phyloP scores from a whole-genome alignment of 2,888 invertebrate species.

The Phrixothrix hirtus region DNA sequence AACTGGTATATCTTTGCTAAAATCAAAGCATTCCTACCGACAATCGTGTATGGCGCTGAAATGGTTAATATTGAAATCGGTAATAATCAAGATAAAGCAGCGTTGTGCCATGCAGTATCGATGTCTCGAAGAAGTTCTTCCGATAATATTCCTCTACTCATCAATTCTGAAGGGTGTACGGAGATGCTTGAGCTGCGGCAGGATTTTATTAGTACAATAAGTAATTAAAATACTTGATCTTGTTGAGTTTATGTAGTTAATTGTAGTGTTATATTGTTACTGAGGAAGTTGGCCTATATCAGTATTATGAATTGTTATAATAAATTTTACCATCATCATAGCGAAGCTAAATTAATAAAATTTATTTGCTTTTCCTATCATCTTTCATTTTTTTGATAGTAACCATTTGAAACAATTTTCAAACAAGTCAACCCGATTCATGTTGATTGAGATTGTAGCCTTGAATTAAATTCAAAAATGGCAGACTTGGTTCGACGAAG shows the following conservation, averaged over 20 bases:
- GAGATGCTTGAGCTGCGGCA: constrained; percentile 56
- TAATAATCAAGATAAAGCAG: constrained; percentile 24
- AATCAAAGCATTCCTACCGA: constrained; percentile 50
- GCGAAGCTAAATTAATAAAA: no score
- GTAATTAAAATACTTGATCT: constrained; percentile 48
- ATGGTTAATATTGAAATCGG: constrained; percentile 17
- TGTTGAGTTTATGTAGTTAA: not conserved
- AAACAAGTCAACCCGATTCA: no score
- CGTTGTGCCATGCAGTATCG: constrained; percentile 25
- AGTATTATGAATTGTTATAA: constrained; percentile 44
- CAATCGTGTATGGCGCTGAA: constrained; percentile 25
- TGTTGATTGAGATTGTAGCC: no score
- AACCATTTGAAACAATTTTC: not conserved
- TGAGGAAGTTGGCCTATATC: constrained; percentile 49
- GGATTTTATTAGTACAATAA: constrained; percentile 58
- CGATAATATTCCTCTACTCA: constrained; percentile 52
- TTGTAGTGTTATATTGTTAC: not conserved
- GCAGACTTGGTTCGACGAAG: not conserved
- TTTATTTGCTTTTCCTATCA: no score
- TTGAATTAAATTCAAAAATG: no score
- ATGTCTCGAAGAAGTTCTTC: constrained; percentile 46
- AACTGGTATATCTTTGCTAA: constrained; percentile 55
- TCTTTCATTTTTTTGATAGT: not conserved
- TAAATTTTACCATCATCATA: not conserved
- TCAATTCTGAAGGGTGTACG: constrained; percentile 48